phyloP scores from a whole-genome alignment of 2,113 vertebrate species.

The Periophthalmus modestus region DNA sequence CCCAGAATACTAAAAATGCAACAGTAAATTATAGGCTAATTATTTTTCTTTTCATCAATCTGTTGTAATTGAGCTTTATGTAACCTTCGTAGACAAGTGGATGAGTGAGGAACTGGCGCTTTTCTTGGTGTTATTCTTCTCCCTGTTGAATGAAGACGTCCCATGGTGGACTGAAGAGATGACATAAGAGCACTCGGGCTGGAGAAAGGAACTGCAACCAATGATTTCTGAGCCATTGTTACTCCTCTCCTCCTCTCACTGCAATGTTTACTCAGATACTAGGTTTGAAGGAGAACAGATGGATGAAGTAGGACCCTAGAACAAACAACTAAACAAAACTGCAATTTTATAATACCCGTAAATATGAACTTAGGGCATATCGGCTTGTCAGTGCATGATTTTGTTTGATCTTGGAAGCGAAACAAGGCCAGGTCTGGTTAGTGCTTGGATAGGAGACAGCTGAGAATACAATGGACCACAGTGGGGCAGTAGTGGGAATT shows the following conservation, averaged over 20 bases:
- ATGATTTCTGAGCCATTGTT: constrained; percentile 1
- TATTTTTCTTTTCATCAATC: not conserved
- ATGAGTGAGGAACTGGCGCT: not conserved
- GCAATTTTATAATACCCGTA: not conserved
- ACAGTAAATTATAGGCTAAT: too few relatives aligned
- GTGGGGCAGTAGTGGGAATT: too few relatives aligned
- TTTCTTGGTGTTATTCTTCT: constrained; percentile 4
- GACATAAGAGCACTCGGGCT: constrained; percentile 4
- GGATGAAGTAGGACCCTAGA: not conserved
- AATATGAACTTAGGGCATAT: not conserved
- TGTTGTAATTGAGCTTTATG: not conserved
- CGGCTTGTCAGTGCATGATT: too few relatives aligned
- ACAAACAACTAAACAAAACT: too few relatives aligned
- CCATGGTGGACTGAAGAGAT: not conserved
- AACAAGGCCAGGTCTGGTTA: too few relatives aligned
- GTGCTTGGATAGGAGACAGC: too few relatives aligned
- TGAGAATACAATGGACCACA: too few relatives aligned
- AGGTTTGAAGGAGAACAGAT: constrained; percentile 16
- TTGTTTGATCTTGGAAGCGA: too few relatives aligned
- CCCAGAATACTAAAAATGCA: too few relatives aligned
- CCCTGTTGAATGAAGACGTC: constrained; percentile 13
- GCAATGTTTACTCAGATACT: constrained; percentile 12
- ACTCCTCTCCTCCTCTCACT: constrained; percentile 4
- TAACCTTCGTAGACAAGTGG: not conserved
- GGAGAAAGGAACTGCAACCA: not conserved